Conservation (phyloP, 1,140 invertebrate species). For the Solenopsis fugax region DNA sequence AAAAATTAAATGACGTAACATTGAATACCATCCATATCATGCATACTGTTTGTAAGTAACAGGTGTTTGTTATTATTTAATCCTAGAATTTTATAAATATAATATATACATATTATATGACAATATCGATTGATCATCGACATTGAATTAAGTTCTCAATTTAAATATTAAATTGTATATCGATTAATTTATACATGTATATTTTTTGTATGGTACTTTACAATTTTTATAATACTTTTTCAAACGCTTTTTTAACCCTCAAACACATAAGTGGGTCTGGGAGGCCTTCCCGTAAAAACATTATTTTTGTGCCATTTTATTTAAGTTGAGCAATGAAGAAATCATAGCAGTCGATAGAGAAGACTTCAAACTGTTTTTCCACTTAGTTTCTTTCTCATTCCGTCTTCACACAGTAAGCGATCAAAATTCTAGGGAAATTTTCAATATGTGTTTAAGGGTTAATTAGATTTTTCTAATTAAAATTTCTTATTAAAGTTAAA, state of each 20-base stretch:
- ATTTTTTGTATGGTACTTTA: neutral
- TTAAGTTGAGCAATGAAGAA: too few species aligned
- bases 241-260: too few species aligned
- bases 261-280: too few species aligned
- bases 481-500: neutral
- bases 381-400: too few species aligned
- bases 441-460: too few species aligned
- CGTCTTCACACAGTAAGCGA: too few species aligned
- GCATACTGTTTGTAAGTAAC: neutral
- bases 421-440: too few species aligned
- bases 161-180: neutral
- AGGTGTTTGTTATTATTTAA: constrained; percentile 17
- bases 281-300: too few species aligned
- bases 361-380: too few species aligned
- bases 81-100: neutral
- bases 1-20: neutral
- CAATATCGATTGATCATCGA: neutral
- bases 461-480: neutral
- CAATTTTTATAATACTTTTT: neutral
- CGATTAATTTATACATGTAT: neutral
- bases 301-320: too few species aligned
- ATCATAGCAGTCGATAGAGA: too few species aligned
- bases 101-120: neutral
- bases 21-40: neutral
- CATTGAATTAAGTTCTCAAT: neutral